Base-by-base conservation (phyloP, 1,140 invertebrate genomes). In the Macrocentrus cingulum region DNA sequence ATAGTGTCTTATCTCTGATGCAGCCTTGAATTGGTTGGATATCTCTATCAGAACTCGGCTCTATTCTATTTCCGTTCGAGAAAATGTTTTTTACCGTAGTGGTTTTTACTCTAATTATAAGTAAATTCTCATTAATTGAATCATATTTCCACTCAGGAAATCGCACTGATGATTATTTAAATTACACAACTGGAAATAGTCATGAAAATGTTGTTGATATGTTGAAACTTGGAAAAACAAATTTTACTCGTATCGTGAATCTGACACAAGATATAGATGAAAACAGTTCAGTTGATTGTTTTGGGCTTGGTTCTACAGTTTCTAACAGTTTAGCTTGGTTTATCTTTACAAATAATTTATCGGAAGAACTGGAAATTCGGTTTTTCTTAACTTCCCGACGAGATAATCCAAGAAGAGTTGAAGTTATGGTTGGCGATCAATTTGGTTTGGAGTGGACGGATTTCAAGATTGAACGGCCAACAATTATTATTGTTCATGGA, bases 361-460 rank as follows among this genome's bases (percentile, higher is more conserved):
- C 67, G 0, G 22, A 70, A 4, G 62, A 60, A 0, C 32, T 77
- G 18, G 64, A 80, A 8, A 67, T 78, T 0, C 62, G 63, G 39
- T 80, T 80, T 56, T 70, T 63, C 1, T 22, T 79, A 1, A 69
- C 69, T 0, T 76, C 74, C 0, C 70, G 66, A 22, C 66, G 58
- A 5, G 53, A 66, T 0, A 16, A 39, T 1, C 69, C n/a, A n/a
- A n/a, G n/a, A n/a, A n/a, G 73, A 6, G 69, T 70, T 2, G 44
- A 63, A 23, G 64, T 80, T 0, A 4, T 68, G 0, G 25, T 68
- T 2, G 84, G 81, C 6, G 56, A 76, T 0, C 82, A 85, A 41
- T 84, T 85, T 54, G 81, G 82, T n/a, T 60, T 85, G 2, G 81
- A 84, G 55, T 84, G 81, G 81, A 81, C 81, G 1, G 80, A 83